Percentiles rank a stretch among this genome's conserved stretches.
Evolutionary conservation across 2,797 vertebrate genomes (phyloP).

Genomic region (Nannoperca obscura): DNA sequence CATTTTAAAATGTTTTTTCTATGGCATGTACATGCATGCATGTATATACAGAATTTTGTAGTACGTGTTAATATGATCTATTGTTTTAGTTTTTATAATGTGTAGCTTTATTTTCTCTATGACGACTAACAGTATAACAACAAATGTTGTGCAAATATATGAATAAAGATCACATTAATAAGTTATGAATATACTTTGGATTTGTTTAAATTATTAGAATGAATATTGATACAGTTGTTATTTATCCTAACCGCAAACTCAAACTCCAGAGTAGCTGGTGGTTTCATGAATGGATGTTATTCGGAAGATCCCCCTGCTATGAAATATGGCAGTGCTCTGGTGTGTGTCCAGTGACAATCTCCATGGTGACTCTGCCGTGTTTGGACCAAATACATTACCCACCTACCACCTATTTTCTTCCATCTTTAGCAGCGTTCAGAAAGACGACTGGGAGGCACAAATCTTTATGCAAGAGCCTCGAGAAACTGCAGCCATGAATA

Average conservation of each 20-base stretch:
- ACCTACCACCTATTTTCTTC: conserved; percentile 32
- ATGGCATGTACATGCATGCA: not conserved
- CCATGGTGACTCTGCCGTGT: conserved; percentile 61
- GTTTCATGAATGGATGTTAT: conserved; percentile 40
- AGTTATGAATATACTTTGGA: not conserved
- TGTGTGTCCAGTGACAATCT: conserved; percentile 43
- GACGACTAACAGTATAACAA: not conserved
- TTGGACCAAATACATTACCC: conserved; percentile 59
- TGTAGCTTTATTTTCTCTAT: not conserved
- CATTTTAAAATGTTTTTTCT: not conserved
- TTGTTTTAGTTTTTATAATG: not conserved
- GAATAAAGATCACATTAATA: not conserved
- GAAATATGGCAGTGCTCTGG: conserved; percentile 49
- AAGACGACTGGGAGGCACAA: conserved; percentile 50
- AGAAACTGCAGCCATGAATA: conserved; percentile 53
- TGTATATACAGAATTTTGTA: not conserved
- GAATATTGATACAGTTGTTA: not conserved
- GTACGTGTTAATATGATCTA: not conserved
- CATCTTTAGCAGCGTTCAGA: conserved; percentile 49
- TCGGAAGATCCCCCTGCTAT: conserved; percentile 20
- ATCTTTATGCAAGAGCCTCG: conserved; percentile 58
- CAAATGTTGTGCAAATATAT: not conserved
- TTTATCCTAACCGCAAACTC: not conserved
- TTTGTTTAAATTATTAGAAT: not conserved
- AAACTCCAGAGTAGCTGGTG: not conserved